Base-by-base conservation (phyloP, 2,113 vertebrate species). In the Brachionichthys hirsutus region DNA sequence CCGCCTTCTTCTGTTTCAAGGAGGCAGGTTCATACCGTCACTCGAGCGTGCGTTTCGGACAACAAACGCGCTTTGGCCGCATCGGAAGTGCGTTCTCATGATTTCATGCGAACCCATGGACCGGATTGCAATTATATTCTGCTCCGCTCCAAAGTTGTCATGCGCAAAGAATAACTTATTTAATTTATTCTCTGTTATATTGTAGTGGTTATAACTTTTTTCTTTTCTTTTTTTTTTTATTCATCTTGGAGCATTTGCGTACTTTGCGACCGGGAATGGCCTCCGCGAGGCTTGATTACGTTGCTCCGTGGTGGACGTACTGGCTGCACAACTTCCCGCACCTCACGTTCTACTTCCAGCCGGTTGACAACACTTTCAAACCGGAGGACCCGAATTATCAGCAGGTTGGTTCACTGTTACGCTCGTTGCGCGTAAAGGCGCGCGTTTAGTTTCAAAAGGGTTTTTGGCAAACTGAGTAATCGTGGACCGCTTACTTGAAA, bases 261-360 rank as follows among this genome's bases (percentile, higher is more conserved):
- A 60, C 69, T 81, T 44, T 60, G 12, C 19, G 13, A 45, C 67
- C 59, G 78, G 86, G 82, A 66, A 92, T 95, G 94, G 91, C 90
- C 64, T 86, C 87, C 44, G 89, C 92, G 48, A 89, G 94, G 40
- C 88, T 93, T 64, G 93, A 93, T 62, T 96, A 95, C 73, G 89
- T 92, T n/a, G 91, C 92, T 73, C 95, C 95, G 52, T 95, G 95
- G 95, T 96, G 95, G 95, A 95, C 93, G 8, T 93, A 91, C 81
- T 96, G 95, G 94, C 92, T 98, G 71, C 95, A 97, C 89, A 90
- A 92, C 75, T 92, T 95, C 61, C 95, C 94, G 1, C 95, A 94
- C 87, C 43, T 94, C 30, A 89, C 82, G 67, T 86, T 94, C 56
- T 84, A 80, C 41, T 82, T 93, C 58, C 82, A 88, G 70, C 48